Percentiles rank a stretch among this genome's conserved stretches.
Conservation (phyloP, 1,140 invertebrate genomes). For the Pachyrhynchus sulphureomaculatus region DNA sequence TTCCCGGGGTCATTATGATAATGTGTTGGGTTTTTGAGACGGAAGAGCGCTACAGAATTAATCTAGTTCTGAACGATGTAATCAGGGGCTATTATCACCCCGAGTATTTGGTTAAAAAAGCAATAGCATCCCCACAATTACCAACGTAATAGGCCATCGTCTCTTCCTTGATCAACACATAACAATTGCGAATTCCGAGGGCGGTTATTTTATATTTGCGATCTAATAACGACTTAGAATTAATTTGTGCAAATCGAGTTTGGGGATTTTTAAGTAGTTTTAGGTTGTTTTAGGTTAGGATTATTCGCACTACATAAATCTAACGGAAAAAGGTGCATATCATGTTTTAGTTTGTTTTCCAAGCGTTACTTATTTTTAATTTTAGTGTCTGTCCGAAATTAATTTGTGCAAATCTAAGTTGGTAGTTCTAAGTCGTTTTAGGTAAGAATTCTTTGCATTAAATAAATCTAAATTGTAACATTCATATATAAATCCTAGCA, state of each 20-base stretch:
- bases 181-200: slow-evolving; percentile 45
- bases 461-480: too few species aligned
- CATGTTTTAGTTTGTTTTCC: too few species aligned
- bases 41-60: slow-evolving; percentile 41
- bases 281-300: too few species aligned
- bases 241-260: slow-evolving; percentile 1
- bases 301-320: too few species aligned
- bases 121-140: slow-evolving; percentile 51
- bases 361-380: too few species aligned
- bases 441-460: too few species aligned
- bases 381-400: too few species aligned
- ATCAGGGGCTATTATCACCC: slow-evolving; percentile 49
- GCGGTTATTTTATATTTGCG: slow-evolving; percentile 24
- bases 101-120: slow-evolving; percentile 52
- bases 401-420: too few species aligned
- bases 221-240: slow-evolving; percentile 7
- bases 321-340: too few species aligned
- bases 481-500: too few species aligned
- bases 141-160: slow-evolving; percentile 43
- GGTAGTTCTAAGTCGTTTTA: too few species aligned
- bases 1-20: slow-evolving; percentile 24
- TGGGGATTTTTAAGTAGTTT: too few species aligned
- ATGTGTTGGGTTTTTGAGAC: slow-evolving; percentile 21
- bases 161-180: slow-evolving; percentile 50
- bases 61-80: slow-evolving; percentile 48